These are phyloP conservation scores for Rhinophrynus dorsalis DNA, from an alignment of 2,797 vertebrate species.

Conservation along the genomic window DNA sequence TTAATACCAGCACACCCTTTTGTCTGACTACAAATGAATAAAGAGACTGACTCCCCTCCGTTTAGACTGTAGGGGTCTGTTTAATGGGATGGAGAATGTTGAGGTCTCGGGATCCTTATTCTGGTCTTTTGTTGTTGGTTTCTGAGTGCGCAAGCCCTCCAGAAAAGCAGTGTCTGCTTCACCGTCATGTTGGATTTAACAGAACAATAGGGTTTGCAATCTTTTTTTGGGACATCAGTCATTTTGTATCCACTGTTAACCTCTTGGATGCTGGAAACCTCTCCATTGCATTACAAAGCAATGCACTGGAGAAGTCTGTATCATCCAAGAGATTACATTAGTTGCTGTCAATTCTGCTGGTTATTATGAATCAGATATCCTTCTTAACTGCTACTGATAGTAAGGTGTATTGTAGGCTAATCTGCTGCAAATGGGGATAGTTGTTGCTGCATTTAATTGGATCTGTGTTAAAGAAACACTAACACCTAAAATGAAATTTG, in stretches of 20 bases:
- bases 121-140: slow-evolving; percentile 4
- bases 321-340: too few species aligned
- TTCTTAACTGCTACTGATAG: too few species aligned
- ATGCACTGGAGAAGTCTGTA: too few species aligned
- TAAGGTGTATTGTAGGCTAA: too few species aligned
- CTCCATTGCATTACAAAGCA: too few species aligned
- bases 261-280: too few species aligned
- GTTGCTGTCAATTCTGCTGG: too few species aligned
- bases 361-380: too few species aligned
- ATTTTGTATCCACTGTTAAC: slow-evolving; percentile 18
- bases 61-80: slow-evolving; percentile 37
- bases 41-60: slow-evolving; percentile 28
- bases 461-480: too few species aligned
- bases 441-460: too few species aligned
- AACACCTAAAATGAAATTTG: too few species aligned
- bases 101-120: slow-evolving; percentile 4
- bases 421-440: too few species aligned
- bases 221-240: slow-evolving; percentile 19
- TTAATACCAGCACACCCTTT: slow-evolving; percentile 25
- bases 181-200: slow-evolving; percentile 45
- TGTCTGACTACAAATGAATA: slow-evolving; percentile 27
- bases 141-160: not conserved
- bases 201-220: slow-evolving; percentile 45
- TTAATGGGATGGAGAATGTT: slow-evolving; percentile 29
- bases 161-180: slow-evolving; percentile 19